Base-by-base conservation (phyloP, 2,888 invertebrate species). In the Thera britannica region DNA sequence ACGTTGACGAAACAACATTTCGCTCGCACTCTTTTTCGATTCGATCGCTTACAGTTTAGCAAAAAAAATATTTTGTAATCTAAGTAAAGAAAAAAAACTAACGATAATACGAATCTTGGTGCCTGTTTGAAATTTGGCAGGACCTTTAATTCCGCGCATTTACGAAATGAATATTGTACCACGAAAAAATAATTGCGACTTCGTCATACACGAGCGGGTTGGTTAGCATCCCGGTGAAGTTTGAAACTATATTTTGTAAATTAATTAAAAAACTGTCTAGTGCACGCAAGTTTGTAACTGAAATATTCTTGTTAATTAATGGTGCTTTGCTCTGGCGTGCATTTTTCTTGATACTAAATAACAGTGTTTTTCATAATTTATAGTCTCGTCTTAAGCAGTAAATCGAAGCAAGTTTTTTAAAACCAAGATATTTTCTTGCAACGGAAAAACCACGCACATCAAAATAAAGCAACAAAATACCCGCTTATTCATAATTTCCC, bases 241-340 rank as follows among this genome's bases (percentile, higher is more conserved):
- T 83, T 79, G 71, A 78, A 81, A 78, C 80, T 81, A 79, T 74
- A 79, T 81, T 84, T 79, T 79, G 77, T 76, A 78, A 79, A 81
- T 83, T 83, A 86, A 85, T 85, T 86, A 83, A 80, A 23, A 75
- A 87, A 78, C 79, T 83, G 82, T 83, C 81, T 75, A 65, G 69
- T 76, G 76, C 80, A 81, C 75, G 76, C 79, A 81, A 81, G 72
- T 80, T 77, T 72, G 77, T 71, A 71, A 64, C 73, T 75, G 71
- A 78, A 61, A 64, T 48, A 71, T 71, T 67, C 56, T 70, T 68
- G 68, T 66, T 71, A 67, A 71, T 74, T 72, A 72, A 69, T 62
- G 60, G 67, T 51, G 55, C 46, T 60, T 56, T 60, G 48, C 41
- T 58, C 58, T 60, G 48, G 64, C 58, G 58, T 67, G 52, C 59